Evolutionary conservation across 2,797 vertebrate species (phyloP).

Genomic region (Gadopsis bispinosus): DNA sequence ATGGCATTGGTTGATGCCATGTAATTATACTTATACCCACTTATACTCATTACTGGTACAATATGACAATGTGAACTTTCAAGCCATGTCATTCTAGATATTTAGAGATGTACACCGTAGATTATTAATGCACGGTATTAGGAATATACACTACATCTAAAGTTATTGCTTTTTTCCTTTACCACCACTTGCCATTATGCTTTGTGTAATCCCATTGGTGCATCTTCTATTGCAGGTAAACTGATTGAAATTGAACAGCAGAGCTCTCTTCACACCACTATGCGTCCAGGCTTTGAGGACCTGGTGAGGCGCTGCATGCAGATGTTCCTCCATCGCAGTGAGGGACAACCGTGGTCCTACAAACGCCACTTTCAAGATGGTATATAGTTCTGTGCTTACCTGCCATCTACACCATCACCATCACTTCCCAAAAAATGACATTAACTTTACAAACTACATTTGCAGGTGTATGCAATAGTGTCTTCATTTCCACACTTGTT

Average conservation of each 20-base stretch:
- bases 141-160: neutral
- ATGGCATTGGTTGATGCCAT: neutral
- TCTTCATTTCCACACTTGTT: neutral
- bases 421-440: neutral
- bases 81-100: neutral
- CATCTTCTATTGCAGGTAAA: slow-evolving; percentile 86
- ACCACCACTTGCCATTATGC: neutral
- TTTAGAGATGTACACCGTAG: neutral
- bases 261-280: slow-evolving; percentile 92
- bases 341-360: slow-evolving; percentile 95
- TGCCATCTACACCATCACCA: neutral
- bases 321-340: slow-evolving; percentile 94
- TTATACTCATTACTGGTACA: neutral
- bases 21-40: neutral
- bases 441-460: neutral
- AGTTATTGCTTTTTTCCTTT: neutral
- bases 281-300: slow-evolving; percentile 98
- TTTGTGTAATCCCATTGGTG: neutral
- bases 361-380: slow-evolving; percentile 98
- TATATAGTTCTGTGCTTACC: slow-evolving; percentile 56
- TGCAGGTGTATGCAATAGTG: neutral
- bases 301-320: slow-evolving; percentile 96
- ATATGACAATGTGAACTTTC: neutral
- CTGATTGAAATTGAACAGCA: slow-evolving; percentile 96
- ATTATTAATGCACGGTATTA: neutral